A percentile compares a stretch with the other conserved stretches of the same genome.
These are phyloP conservation scores for Globia sparganii DNA, from an alignment of 2,888 invertebrate genomes.

Conservation along the genomic window DNA sequence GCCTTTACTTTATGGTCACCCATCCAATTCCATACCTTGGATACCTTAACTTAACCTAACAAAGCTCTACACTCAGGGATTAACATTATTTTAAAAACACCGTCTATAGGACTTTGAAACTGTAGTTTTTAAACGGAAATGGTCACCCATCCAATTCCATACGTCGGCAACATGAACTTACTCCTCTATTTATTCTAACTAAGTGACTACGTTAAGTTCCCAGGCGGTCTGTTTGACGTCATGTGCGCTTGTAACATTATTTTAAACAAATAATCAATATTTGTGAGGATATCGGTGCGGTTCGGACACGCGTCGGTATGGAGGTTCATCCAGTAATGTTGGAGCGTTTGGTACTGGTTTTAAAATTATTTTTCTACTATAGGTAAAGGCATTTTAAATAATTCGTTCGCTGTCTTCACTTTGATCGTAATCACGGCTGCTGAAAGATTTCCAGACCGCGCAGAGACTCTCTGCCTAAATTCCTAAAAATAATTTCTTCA, in stretches of 20 bases:
- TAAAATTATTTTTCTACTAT: background rate
- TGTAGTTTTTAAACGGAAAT: background rate
- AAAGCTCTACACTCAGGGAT: background rate
- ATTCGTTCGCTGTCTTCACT: too few relatives aligned
- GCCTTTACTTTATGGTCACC: too few relatives aligned
- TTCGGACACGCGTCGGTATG: conserved; percentile 39
- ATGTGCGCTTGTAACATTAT: conserved; percentile 60
- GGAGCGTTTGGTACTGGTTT: conserved; percentile 14
- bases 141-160: conserved; percentile 24
- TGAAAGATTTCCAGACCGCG: too few relatives aligned
- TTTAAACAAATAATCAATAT: conserved; percentile 68
- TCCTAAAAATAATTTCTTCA: too few relatives aligned
- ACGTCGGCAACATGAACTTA: conserved; percentile 23
- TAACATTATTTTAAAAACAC: too few relatives aligned
- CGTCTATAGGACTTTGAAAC: background rate
- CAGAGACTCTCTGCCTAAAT: too few relatives aligned
- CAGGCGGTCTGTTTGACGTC: conserved; percentile 61
- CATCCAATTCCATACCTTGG: background rate
- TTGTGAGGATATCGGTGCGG: conserved; percentile 51
- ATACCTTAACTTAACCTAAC: background rate
- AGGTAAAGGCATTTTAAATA: too few relatives aligned
- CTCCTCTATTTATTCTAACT: conserved; percentile 38
- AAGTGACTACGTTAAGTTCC: conserved; percentile 41
- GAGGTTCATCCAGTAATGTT: background rate
- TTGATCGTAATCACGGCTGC: too few relatives aligned